Conservation (phyloP, 2,797 vertebrate genomes). For the Aythya fuligula region DNA sequence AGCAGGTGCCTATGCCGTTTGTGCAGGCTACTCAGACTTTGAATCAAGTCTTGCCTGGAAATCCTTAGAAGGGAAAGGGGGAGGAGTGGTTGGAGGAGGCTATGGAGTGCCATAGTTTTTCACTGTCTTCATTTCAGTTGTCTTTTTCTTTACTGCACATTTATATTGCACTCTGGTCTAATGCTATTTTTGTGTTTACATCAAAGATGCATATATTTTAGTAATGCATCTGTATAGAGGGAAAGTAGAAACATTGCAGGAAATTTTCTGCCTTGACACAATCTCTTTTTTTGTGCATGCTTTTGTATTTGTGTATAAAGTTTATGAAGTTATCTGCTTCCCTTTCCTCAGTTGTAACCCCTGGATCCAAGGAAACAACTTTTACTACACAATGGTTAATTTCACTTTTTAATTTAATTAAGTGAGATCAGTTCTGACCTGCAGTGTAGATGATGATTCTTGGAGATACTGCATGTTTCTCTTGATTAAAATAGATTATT, state of each 20-base stretch:
- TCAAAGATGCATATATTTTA: not conserved
- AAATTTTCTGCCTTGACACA: not conserved
- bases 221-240: not conserved
- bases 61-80: not conserved
- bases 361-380: not conserved
- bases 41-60: not conserved
- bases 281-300: not conserved
- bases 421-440: not conserved
- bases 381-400: not conserved
- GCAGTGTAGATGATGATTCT: not conserved
- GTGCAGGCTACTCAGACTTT: not conserved
- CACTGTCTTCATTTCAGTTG: not conserved
- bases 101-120: not conserved
- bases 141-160: not conserved
- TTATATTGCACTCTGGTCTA: not conserved
- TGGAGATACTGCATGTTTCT: not conserved
- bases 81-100: not conserved
- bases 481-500: not conserved
- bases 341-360: not conserved
- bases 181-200: not conserved
- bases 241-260: not conserved
- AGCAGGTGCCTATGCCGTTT: not conserved
- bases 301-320: not conserved
- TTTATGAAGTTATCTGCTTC: not conserved
- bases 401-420: not conserved